These are phyloP conservation scores for Pitangus sulphuratus DNA, from an alignment of 2,797 vertebrate species.

Conservation along the genomic window DNA sequence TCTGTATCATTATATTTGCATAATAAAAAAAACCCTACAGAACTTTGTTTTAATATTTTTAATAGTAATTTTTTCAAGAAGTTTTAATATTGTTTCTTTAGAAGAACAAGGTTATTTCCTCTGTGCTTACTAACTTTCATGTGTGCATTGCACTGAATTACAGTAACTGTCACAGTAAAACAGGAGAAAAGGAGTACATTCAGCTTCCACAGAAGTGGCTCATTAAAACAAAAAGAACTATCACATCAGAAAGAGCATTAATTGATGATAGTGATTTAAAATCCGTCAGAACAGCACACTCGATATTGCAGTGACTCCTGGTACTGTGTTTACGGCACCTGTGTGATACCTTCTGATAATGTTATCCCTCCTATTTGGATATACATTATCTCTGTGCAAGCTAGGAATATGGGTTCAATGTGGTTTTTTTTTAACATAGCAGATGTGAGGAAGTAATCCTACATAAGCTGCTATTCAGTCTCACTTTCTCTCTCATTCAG, in stretches of 20 bases:
- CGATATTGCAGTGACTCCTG: background rate
- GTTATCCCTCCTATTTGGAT: conserved; percentile 37
- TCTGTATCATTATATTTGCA: background rate
- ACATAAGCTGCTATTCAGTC: background rate
- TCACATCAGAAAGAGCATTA: background rate
- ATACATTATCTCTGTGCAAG: conserved; percentile 40
- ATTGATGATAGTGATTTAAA: background rate
- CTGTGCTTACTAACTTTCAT: background rate
- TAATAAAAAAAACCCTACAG: background rate
- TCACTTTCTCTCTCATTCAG: background rate
- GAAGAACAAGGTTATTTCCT: background rate
- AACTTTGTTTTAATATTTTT: background rate
- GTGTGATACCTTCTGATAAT: conserved; percentile 65
- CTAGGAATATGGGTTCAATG: background rate
- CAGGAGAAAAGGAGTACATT: background rate
- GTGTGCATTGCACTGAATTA: background rate
- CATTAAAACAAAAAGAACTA: background rate
- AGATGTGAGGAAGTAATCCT: background rate
- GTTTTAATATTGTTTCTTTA: background rate
- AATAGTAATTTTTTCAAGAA: background rate
- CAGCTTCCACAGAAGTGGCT: background rate
- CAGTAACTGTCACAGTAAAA: background rate
- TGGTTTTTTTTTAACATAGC: background rate
- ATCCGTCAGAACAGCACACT: background rate
- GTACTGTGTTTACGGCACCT: conserved; percentile 56